Percentiles rank a stretch among this genome's conserved stretches.
phyloP scores from a whole-genome alignment of 2,888 invertebrate species.

The Lepidochrysops patricia region DNA sequence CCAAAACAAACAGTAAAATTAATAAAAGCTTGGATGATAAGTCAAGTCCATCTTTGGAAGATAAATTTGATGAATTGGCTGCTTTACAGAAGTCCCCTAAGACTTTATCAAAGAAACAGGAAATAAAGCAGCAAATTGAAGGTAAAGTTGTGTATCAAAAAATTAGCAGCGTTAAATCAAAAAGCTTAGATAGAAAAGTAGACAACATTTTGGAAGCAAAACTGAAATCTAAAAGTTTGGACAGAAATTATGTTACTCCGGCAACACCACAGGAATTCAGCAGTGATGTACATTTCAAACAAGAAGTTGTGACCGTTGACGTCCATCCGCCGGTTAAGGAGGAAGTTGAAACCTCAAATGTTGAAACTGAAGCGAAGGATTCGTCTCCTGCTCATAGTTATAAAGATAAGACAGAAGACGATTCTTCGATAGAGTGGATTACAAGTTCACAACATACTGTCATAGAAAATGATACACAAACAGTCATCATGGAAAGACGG shows the following conservation, averaged over 20 bases:
- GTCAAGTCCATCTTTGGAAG: constrained; percentile 75
- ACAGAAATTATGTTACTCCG: constrained; percentile 75
- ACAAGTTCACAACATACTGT: constrained; percentile 58
- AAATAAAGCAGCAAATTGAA: constrained; percentile 77
- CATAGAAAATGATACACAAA: constrained; percentile 75
- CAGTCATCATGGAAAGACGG: constrained; percentile 74
- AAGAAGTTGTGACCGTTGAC: constrained; percentile 66
- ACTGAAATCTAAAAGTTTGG: constrained; percentile 79
- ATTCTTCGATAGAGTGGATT: constrained; percentile 67
- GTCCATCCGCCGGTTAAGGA: constrained; percentile 54
- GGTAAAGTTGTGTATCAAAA: constrained; percentile 78
- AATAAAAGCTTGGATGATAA: constrained; percentile 79
- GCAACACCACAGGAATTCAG: constrained; percentile 41
- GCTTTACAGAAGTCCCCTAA: constrained; percentile 74
- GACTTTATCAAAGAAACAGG: constrained; percentile 74
- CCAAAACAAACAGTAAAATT: constrained; percentile 71
- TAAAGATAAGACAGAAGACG: constrained; percentile 61
- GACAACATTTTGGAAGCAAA: constrained; percentile 75
- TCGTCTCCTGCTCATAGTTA: constrained; percentile 55
- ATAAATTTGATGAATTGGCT: constrained; percentile 73
- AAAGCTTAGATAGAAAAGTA: constrained; percentile 78
- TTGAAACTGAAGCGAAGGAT: constrained; percentile 37
- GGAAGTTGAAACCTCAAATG: constrained; percentile 32
- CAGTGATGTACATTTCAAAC: constrained; percentile 61
- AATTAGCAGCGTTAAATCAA: constrained; percentile 73